Evolutionary conservation across 2,888 invertebrate species (phyloP), one percentile per base, ranked within the genome.

Genomic region (Acronicta psi): DNA sequence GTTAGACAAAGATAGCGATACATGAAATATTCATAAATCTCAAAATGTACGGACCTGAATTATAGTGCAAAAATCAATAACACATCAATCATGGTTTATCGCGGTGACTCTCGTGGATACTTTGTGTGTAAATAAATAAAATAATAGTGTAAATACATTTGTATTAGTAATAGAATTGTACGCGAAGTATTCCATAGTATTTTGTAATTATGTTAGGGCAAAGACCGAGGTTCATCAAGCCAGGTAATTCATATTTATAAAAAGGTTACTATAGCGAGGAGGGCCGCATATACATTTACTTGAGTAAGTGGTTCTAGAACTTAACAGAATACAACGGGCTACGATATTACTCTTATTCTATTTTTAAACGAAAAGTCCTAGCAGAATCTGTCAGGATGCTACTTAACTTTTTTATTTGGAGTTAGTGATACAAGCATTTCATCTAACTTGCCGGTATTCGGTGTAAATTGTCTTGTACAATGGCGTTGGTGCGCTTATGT

Each of bases 211-310:
- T 89, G 89, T 59, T 81, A 37, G 74, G 70, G 14, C 85, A 86
- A 56, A 80, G 84, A 51, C 91, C 91, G 4, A 85, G 82, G 56
- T 92, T 90, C 61, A 79, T 92, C n/a, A 88, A 84, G 60, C 92
- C 92, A 62, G 90, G 92, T 91, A 82, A 83, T 77, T 50, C 20
- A 14, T 13, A 0, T 50, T 41, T 38, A 58, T 0, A 4, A 42
- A 14, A 41, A 53, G 38, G 47, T 65, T 65, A 60, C 0, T 56
- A 56, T n/a, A n/a, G 13, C 5, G 1, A 6, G 6, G 7, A n/a
- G n/a, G 6, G n/a, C n/a, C n/a, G 34, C 34, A 2, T 34, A n/a
- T 6, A 7, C 25, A 0, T 54, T 34, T 1, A 6, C 4, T 6
- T 44, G 17, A 42, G 45, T 36, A 36, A 57, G 3, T 31, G 13